These are phyloP conservation scores for Rousettus madagascariensis DNA, from an alignment of 2,797 vertebrate genomes.

Conservation along the genomic window DNA sequence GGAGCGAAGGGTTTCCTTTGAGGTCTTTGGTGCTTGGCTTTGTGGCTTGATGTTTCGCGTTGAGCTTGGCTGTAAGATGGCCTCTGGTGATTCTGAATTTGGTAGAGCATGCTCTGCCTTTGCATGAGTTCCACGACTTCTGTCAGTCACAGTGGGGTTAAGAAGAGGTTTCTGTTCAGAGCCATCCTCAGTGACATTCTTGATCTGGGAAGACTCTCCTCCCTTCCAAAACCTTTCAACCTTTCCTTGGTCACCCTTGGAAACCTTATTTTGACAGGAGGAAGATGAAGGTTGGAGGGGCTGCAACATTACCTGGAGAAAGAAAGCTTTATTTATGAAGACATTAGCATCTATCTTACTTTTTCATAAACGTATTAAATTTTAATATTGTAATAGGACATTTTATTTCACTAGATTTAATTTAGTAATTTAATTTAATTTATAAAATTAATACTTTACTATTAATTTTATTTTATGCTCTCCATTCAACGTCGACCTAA, in stretches of 20 bases:
- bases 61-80: neutral
- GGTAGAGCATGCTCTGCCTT: neutral
- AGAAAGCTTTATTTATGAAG: slow-evolving; percentile 36
- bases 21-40: slow-evolving; percentile 5
- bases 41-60: neutral
- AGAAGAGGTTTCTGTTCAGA: slow-evolving; percentile 38
- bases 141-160: neutral
- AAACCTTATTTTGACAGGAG: slow-evolving; percentile 38
- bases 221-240: slow-evolving; percentile 11
- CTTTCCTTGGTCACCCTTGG: slow-evolving; percentile 5
- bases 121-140: slow-evolving; percentile 23
- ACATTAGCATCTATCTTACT: neutral
- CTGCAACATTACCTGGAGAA: slow-evolving; percentile 69
- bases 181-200: neutral
- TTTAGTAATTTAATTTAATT: neutral
- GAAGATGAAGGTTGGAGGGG: slow-evolving; percentile 45
- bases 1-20: neutral
- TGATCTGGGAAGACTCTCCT: slow-evolving; percentile 49
- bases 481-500: neutral
- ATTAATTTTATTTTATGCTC: slow-evolving; percentile 26
- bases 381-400: neutral
- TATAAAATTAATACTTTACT: neutral
- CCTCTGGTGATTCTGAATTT: slow-evolving; percentile 2
- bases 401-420: neutral
- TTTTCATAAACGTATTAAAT: neutral